These are phyloP conservation scores for Podocnemis expansa DNA, from an alignment of 2,113 vertebrate species.

Conservation along the genomic window DNA sequence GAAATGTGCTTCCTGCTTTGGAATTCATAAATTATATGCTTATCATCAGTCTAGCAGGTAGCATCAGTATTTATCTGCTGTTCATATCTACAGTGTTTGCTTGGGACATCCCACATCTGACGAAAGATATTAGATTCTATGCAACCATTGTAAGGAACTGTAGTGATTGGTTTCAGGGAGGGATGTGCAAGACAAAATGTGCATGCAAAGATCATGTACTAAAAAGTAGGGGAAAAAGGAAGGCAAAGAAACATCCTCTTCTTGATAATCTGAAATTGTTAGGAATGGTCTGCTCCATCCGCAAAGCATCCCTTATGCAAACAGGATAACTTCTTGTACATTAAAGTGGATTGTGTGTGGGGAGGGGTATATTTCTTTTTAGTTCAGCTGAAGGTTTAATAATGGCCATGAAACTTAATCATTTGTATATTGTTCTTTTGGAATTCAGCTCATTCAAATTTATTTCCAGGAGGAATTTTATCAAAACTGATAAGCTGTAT, in stretches of 20 bases:
- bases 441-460: not conserved
- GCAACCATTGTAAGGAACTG: fast-evolving
- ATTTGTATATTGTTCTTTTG: not conserved
- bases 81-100: not conserved
- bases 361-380: not conserved
- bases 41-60: not conserved
- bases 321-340: not conserved
- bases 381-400: not conserved
- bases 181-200: not conserved
- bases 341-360: not conserved
- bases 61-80: not conserved
- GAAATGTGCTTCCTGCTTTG: not conserved
- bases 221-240: not conserved
- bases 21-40: not conserved
- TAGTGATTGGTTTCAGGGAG: not conserved
- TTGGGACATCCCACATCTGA: not conserved
- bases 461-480: not conserved
- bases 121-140: not conserved
- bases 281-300: not conserved
- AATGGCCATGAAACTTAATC: not conserved
- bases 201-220: not conserved
- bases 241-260: not conserved
- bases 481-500: not conserved
- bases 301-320: not conserved
- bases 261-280: not conserved